These are phyloP conservation scores for Cylloceria caligata DNA, from an alignment of 2,888 invertebrate genomes.

Conservation along the genomic window DNA sequence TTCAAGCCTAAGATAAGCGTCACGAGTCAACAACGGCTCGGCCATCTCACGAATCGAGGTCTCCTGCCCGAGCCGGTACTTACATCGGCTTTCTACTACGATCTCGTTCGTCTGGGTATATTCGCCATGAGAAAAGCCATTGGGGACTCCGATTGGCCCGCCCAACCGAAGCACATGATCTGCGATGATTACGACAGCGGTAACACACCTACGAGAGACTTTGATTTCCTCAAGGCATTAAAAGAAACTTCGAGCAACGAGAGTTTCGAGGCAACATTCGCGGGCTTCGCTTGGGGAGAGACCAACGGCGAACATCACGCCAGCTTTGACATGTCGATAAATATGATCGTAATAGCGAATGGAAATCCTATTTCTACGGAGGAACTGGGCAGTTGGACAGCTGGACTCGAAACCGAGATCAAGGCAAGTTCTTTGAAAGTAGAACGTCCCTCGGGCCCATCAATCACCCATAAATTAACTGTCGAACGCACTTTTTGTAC, in stretches of 20 bases:
- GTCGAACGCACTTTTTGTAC: background rate
- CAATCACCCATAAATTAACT: background rate
- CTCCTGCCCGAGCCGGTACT: slow-evolving; percentile 75
- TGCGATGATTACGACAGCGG: slow-evolving; percentile 93
- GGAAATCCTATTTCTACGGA: slow-evolving; percentile 91
- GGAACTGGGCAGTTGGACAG: slow-evolving; percentile 91
- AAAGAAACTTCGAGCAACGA: slow-evolving; percentile 63
- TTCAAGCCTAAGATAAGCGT: slow-evolving; percentile 90
- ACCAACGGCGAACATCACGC: slow-evolving; percentile 79
- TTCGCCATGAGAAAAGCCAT: slow-evolving; percentile 79
- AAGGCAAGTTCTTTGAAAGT: slow-evolving; percentile 79
- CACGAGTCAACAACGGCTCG: slow-evolving; percentile 87
- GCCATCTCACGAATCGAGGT: slow-evolving; percentile 72
- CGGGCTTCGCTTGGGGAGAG: slow-evolving; percentile 76
- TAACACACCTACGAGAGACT: slow-evolving; percentile 90
- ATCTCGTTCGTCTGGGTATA: slow-evolving; percentile 85
- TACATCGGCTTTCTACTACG: slow-evolving; percentile 93
- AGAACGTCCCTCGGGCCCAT: background rate
- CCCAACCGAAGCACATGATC: slow-evolving; percentile 89
- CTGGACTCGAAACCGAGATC: slow-evolving; percentile 90
- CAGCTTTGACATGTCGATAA: slow-evolving; percentile 76
- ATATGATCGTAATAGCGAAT: slow-evolving; percentile 88
- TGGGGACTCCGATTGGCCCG: slow-evolving; percentile 89
- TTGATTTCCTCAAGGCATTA: slow-evolving; percentile 86
- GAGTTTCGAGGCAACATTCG: slow-evolving; percentile 75